Base-by-base conservation (phyloP, 2,113 vertebrate species). In the Xenotilapia caudafasciata region DNA sequence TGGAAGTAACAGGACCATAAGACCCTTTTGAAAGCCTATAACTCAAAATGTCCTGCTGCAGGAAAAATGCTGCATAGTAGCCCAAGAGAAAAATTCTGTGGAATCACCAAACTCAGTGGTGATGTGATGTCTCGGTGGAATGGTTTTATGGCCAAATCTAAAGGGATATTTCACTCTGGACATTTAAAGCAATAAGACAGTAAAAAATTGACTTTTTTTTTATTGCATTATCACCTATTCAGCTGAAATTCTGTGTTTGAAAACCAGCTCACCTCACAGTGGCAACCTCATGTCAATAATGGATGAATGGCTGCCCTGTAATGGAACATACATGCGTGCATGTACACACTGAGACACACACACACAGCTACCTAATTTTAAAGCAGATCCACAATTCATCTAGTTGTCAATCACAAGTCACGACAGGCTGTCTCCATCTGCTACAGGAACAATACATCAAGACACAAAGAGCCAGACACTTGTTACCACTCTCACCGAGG, bases 381-480 rank as follows among this genome's bases (percentile, higher is more conserved):
- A 75, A 85, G 58, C 83, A 33, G 80, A 89, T 75, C 80, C 89
- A 60, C 86, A 83, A 90, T 91, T 88, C 85, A 84, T 93, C 65
- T 31, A 83, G 51, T 56, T 92, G 93, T 93, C 94, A 94, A 89
- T 95, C 93, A 94, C 21, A 14, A 60, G 28, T 28, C 84, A 45
- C n/a, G 85, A 88, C 87, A 79, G 19, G 79, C 90, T 86, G 87
- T 87, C 93, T 90, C 88, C 89, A 81, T 82, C 86, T 89, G 86
- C 91, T 21, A 53, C 54, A 42, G 81, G 62, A 90, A 93, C 93
- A 93, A 94, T 93, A 85, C 85, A 89, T 92, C 88, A 91, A 82
- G 62, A 89, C 87, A 93, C 92, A 94, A 93, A 88, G 92, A 92
- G 75, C 54, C 86, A 90, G 84, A 91, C 92, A 92, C 90, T 93